Base-by-base conservation (phyloP, 1,140 invertebrate species). In the Watersipora subatra region DNA sequence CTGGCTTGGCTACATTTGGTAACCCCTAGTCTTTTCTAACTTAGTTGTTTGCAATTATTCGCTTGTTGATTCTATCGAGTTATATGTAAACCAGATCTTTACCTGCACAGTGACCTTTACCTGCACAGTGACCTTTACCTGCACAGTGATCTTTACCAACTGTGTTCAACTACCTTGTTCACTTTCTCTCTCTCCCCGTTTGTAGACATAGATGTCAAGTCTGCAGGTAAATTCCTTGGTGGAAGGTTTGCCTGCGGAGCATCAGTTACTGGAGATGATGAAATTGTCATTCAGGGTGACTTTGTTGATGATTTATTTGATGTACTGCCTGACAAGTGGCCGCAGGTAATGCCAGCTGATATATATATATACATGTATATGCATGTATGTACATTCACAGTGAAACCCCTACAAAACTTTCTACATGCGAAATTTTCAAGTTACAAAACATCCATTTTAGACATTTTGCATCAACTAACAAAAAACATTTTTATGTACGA, bases 201-300 rank as follows among this genome's bases (percentile, higher is more conserved):
- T n/a, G 28, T 73, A 95, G 93, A 92, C 76, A 96, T 99, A 78
- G 95, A 99, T 82, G 81, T 99, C 58, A 99, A 99, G 83, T 90
- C 93, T 67, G 97, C 97, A 63, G 89, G 93, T 57, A 99, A 99
- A 79, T 95, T 93, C 78, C 99, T 99, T 83, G 92, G 93, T 30
- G 89, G 89, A 64, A 93, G 91, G 80, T 99, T 99, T 85, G 93
- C 96, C 2, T 99, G 96, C 84, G 95, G 96, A 12, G 94, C 93
- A 20, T 98, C 95, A 22, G 93, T 99, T 0, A 97, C 93, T 30
- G 94, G 93, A 17, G 93, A 97, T 67, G 95, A 99, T 85, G 97
- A 99, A 83, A 97, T 99, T 76, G 94, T 98, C 2, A 97, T 99
- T 77, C 96, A 99, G 82, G 96, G 83, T 22, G 78, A 82, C 67